Evolutionary conservation across 1,140 invertebrate species (phyloP), one percentile per base, ranked within the genome.

Genomic region (Trichoplusia ni): DNA sequence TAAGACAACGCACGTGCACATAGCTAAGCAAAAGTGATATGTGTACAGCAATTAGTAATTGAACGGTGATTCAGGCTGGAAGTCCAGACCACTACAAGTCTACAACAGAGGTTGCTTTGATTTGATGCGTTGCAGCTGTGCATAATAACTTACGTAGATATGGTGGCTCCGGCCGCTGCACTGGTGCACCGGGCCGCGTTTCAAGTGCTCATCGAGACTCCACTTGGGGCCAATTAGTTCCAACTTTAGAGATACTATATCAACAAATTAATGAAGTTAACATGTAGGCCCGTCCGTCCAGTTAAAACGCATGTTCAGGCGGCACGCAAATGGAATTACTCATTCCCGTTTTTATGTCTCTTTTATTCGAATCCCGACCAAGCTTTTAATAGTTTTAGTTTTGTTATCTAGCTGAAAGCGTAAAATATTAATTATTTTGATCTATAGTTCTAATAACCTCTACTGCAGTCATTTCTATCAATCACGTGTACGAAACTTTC

Each of bases 141-240:
- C 54, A 44, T 58, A 44, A 44, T 58, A 38, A 49, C 13, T 31
- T 40, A 44, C 21, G 54, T 44, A 46, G 58, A 61, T 64, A 67
- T 67, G 13, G 56, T 13, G 25, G 56, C 49, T 46, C 44, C 68
- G 40, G 18, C 27, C 14, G 44, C 47, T 7, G 33, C n/a, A 4
- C 33, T 14, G 9, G 35, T 35, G 37, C 67, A 59, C 14, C 64
- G 54, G 38, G 33, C 33, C 37, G 33, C 51, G 59, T 27, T 60
- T 77, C 64, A 62, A 83, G 77, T 76, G 77, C 71, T 71, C 72
- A 76, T 81, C 70, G 71, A 80, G 71, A 76, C 75, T 71, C 66
- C 78, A 79, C 73, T 83, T 77, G 77, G 67, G 70, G 38, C 47
- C 70, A 80, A 85, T 85, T 85, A 80, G 75, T 73, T 75, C 68